Conservation (phyloP, 2,797 vertebrate species). For the Erithacus rubecula region DNA sequence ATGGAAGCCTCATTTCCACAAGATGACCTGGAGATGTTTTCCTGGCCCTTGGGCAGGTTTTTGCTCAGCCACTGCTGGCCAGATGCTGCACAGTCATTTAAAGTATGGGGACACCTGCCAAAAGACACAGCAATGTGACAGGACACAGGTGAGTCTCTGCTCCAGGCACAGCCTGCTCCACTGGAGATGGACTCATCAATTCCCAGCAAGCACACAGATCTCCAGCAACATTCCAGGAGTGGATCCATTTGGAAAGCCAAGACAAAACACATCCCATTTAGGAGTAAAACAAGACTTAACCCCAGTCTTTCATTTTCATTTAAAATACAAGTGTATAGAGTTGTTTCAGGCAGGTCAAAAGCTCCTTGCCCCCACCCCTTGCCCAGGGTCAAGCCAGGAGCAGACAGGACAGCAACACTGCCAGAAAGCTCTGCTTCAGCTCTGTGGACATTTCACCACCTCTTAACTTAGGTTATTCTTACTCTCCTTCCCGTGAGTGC, state of each 20-base stretch:
- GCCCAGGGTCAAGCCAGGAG: background rate
- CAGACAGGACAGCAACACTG: background rate
- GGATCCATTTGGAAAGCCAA: background rate
- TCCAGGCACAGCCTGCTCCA: background rate
- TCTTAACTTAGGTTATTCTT: background rate
- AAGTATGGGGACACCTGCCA: background rate
- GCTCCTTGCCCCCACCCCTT: too few relatives aligned
- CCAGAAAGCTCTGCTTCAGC: background rate
- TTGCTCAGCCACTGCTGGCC: background rate
- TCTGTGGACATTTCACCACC: background rate
- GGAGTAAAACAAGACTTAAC: background rate
- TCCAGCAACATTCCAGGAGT: background rate
- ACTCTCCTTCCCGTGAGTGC: background rate
- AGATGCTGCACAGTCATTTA: background rate
- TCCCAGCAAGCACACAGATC: background rate
- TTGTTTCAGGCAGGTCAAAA: background rate
- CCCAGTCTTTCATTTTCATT: background rate
- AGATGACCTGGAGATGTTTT: background rate
- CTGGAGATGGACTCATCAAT: background rate
- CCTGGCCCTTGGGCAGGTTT: background rate
- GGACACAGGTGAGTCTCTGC: background rate
- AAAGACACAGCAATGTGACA: background rate
- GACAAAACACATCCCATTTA: background rate
- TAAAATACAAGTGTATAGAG: background rate
- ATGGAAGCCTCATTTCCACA: background rate